A percentile compares a stretch with the other conserved stretches of the same genome.
Conservation (phyloP, 2,797 vertebrate species). For the Sebastes trivittatus region DNA sequence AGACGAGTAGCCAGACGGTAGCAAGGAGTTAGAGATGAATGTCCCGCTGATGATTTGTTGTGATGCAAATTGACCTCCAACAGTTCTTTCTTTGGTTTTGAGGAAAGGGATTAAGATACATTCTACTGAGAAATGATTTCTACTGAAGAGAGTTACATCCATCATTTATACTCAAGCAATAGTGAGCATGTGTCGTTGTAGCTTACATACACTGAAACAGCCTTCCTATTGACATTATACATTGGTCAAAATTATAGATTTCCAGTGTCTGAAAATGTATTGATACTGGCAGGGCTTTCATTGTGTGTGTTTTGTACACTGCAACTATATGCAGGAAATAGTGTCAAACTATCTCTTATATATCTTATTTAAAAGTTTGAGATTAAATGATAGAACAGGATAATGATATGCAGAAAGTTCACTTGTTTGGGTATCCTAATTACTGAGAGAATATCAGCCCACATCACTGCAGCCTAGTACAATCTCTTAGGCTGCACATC, state of each 20-base stretch:
- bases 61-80: slow-evolving; percentile 6
- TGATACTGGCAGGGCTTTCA: not conserved
- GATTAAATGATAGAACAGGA: not conserved
- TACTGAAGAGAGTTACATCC: not conserved
- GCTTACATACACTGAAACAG: not conserved
- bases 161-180: not conserved
- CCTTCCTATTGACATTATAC: not conserved
- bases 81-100: not conserved
- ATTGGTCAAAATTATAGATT: not conserved
- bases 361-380: not conserved
- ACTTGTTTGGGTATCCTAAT: not conserved
- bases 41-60: slow-evolving; percentile 7
- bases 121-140: not conserved
- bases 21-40: not conserved
- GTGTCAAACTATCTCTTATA: not conserved
- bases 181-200: not conserved
- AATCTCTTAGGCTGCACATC: not conserved
- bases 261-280: not conserved
- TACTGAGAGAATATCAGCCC: slow-evolving; percentile 9
- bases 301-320: not conserved
- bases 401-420: not conserved
- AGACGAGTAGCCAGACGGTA: slow-evolving; percentile 22
- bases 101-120: not conserved
- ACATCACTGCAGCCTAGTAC: not conserved
- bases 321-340: not conserved